phyloP scores from a whole-genome alignment of 2,797 vertebrate species.

The Pitangus sulphuratus region DNA sequence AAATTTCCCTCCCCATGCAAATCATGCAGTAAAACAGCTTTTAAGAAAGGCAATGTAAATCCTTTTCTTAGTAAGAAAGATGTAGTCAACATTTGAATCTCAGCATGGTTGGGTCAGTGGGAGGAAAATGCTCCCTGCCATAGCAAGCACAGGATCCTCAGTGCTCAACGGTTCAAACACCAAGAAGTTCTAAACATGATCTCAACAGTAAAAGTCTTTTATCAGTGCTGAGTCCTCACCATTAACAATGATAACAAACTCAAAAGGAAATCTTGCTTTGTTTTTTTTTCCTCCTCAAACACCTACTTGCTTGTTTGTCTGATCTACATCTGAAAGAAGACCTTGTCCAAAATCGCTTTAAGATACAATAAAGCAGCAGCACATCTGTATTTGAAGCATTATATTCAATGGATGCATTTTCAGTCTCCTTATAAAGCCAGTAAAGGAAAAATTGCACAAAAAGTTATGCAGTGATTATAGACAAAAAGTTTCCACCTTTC shows the following conservation, averaged over 20 bases:
- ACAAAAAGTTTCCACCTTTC: neutral
- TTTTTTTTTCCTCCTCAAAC: neutral
- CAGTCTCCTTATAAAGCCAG: neutral
- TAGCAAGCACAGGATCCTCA: neutral
- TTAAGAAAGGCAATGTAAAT: neutral
- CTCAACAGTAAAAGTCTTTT: conserved; percentile 3
- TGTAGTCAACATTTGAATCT: neutral
- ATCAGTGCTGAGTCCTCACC: neutral
- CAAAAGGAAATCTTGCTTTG: neutral
- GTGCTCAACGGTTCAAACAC: neutral
- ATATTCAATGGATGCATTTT: neutral
- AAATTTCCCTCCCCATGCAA: neutral
- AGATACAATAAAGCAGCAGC: neutral
- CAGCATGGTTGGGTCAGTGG: neutral
- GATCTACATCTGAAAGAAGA: conserved; percentile 34
- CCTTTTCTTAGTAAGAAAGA: neutral
- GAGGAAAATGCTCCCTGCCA: neutral
- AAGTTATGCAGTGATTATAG: neutral
- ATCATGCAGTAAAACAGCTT: neutral
- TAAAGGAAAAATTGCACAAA: neutral
- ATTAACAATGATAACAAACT: neutral
- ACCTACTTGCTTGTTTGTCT: conserved; percentile 30
- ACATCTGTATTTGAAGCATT: neutral
- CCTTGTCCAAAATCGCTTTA: conserved; percentile 7
- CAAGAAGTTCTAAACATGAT: neutral